Percentiles rank a stretch among this genome's conserved stretches.
Conservation (phyloP, 2,888 invertebrate species). For the Euspilapteryx auroguttella region DNA sequence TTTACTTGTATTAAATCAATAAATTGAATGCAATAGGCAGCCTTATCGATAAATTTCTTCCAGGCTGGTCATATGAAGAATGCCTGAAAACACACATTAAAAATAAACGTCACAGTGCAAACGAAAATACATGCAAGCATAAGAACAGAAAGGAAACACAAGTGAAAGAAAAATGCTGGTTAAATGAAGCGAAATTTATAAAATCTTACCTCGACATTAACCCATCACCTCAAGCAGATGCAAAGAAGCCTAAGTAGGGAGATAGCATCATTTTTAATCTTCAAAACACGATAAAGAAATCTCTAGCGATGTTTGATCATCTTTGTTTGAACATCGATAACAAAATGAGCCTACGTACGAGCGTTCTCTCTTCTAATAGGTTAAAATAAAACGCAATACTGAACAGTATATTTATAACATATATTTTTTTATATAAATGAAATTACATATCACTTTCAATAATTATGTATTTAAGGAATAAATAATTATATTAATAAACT, state of each 20-base stretch:
- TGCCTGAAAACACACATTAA: constrained; percentile 7
- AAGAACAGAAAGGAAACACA: constrained; percentile 13
- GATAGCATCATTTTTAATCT: too few relatives aligned
- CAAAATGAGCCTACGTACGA: too few relatives aligned
- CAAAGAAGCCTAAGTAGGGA: constrained; percentile 18
- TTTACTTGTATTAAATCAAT: too few relatives aligned
- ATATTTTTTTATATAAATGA: constrained; percentile 53
- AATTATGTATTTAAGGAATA: too few relatives aligned
- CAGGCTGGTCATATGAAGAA: too few relatives aligned
- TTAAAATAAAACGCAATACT: constrained; percentile 49
- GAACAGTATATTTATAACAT: constrained; percentile 52
- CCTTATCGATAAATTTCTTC: too few relatives aligned
- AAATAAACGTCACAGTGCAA: constrained; percentile 11
- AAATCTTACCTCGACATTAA: constrained; percentile 33
- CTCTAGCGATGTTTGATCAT: too few relatives aligned
- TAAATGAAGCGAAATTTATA: constrained; percentile 22
- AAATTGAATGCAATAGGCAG: too few relatives aligned
- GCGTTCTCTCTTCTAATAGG: too few relatives aligned
- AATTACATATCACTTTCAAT: constrained; percentile 49
- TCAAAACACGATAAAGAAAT: too few relatives aligned
- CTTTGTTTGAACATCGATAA: too few relatives aligned
- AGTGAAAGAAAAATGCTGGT: constrained; percentile 27
- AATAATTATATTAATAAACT: constrained; percentile 8
- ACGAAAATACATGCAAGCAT: constrained; percentile 12
- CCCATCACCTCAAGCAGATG: constrained; percentile 46